Evolutionary conservation across 2,888 invertebrate species (phyloP).

Genomic region (Agrenia bidenticulata): DNA sequence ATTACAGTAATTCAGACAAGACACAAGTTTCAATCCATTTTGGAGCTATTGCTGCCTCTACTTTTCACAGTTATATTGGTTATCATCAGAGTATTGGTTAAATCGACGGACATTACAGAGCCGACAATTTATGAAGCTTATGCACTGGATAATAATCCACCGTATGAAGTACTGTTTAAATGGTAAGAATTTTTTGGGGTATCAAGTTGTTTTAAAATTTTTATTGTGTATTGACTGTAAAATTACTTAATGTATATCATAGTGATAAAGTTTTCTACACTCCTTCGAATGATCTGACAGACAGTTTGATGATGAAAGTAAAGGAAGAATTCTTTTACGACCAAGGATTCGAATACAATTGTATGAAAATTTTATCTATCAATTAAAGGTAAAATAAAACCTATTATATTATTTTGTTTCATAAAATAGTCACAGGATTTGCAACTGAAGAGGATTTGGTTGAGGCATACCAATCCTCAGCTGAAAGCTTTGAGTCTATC

Average conservation of each 20-base stretch:
- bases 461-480: slow-evolving; percentile 30
- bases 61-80: slow-evolving; percentile 69
- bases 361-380: too few species aligned
- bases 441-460: slow-evolving; percentile 46
- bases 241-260: slow-evolving; percentile 13
- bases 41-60: slow-evolving; percentile 69
- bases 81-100: slow-evolving; percentile 71
- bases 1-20: slow-evolving; percentile 74
- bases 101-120: slow-evolving; percentile 59
- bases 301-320: slow-evolving; percentile 46
- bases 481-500: slow-evolving; percentile 17
- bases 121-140: slow-evolving; percentile 55
- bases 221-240: too few species aligned
- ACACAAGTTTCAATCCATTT: slow-evolving; percentile 66
- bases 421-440: slow-evolving; percentile 42
- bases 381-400: not conserved
- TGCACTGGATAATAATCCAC: slow-evolving; percentile 45
- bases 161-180: slow-evolving; percentile 29
- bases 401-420: not conserved
- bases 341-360: slow-evolving; percentile 41
- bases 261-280: slow-evolving; percentile 50
- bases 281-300: slow-evolving; percentile 44
- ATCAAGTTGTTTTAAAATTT: too few species aligned
- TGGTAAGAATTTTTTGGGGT: slow-evolving; percentile 43
- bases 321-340: slow-evolving; percentile 41